phyloP scores from a whole-genome alignment of 2,113 vertebrate genomes.

The Neoarius graeffei region DNA sequence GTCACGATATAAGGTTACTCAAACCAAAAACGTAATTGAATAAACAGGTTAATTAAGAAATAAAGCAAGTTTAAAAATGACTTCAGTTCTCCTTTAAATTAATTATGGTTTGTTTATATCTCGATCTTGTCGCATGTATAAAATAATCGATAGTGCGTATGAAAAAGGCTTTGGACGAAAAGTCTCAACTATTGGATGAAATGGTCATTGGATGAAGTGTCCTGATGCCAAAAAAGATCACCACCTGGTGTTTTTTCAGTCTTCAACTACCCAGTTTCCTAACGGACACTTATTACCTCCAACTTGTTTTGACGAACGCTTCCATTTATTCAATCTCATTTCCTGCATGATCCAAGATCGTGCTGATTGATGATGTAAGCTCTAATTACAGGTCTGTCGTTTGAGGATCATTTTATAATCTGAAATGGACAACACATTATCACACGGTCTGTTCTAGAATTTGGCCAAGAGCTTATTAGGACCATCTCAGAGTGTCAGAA shows the following conservation, averaged over 20 bases:
- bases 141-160: no score
- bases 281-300: not conserved
- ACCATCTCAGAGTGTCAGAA: not conserved
- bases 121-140: no score
- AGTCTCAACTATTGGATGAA: no score
- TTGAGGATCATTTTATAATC: not conserved
- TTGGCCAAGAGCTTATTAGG: not conserved
- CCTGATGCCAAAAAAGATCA: not conserved
- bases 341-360: not conserved
- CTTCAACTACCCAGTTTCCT: not conserved
- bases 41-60: no score
- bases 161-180: no score
- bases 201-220: no score
- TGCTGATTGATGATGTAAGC: not conserved
- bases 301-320: not conserved
- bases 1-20: no score
- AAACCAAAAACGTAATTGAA: no score
- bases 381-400: not conserved
- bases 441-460: not conserved
- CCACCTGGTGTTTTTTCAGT: not conserved
- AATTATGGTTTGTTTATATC: no score
- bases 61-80: no score
- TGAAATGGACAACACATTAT: not conserved
- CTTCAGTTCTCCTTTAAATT: no score
- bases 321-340: not conserved